Evolutionary conservation across 1,140 invertebrate genomes (phyloP).

Genomic region (Gryllus bimaculatus): DNA sequence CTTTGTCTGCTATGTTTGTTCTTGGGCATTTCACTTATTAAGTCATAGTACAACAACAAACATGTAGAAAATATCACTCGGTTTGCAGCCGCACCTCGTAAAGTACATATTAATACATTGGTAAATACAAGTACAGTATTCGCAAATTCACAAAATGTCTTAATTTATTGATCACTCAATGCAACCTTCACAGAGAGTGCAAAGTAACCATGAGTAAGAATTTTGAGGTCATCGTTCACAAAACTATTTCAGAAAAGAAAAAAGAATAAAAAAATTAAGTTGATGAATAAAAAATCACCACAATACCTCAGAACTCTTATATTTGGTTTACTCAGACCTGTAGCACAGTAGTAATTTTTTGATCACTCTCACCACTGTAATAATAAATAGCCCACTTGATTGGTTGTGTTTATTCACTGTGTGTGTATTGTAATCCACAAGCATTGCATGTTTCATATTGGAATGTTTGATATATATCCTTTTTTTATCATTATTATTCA

Average conservation of each 20-base stretch:
- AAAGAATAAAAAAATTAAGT: neutral
- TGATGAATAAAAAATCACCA: neutral
- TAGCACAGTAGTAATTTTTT: conserved; percentile 1
- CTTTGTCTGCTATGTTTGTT: neutral
- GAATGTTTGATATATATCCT: conserved; percentile 21
- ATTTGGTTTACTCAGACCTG: neutral
- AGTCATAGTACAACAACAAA: neutral
- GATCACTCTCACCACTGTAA: neutral
- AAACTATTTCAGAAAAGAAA: too few species aligned
- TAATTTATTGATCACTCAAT: neutral
- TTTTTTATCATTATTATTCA: conserved; percentile 21
- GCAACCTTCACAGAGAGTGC: neutral
- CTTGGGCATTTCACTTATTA: neutral
- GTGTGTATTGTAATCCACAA: conserved; percentile 19
- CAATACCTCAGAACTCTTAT: neutral
- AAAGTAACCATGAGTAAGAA: conserved; percentile 2
- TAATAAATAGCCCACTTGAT: neutral
- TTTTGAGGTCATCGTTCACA: neutral
- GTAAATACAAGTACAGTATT: neutral
- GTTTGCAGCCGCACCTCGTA: neutral
- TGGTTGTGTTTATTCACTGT: conserved; percentile 14
- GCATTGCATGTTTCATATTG: conserved; percentile 21
- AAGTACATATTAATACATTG: neutral
- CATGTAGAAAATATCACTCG: neutral
- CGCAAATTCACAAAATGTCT: neutral